phyloP scores from a whole-genome alignment of 92 coral and sea anemone species.

The Parazoanthus swiftii region DNA sequence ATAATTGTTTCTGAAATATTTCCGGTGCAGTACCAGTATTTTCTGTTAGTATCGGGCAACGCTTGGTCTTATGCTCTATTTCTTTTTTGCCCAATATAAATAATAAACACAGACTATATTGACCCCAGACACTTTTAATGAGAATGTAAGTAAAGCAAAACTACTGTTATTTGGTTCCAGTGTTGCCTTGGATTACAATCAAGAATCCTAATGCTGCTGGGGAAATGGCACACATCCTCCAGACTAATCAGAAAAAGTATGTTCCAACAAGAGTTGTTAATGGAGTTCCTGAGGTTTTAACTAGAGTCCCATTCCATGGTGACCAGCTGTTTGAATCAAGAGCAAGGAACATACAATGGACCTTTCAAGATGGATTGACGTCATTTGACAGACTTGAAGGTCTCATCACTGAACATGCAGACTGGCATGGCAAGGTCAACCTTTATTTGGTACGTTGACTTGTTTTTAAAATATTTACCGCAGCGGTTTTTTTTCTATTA shows the following conservation, averaged over 20 bases:
- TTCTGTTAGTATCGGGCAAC: too few species aligned
- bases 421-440: neutral
- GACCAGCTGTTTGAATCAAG: conserved; percentile 7
- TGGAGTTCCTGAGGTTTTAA: conserved; percentile 5
- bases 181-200: conserved; percentile 38
- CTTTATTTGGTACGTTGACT: too few species aligned
- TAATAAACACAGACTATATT: too few species aligned
- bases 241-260: conserved; percentile 25
- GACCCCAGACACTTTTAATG: too few species aligned
- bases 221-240: conserved; percentile 25
- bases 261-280: neutral
- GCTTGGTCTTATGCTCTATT: too few species aligned
- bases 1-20: too few species aligned
- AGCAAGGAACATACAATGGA: conserved; percentile 10
- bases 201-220: conserved; percentile 33
- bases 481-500: too few species aligned
- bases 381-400: neutral
- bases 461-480: too few species aligned
- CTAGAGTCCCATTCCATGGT: conserved; percentile 43
- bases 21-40: too few species aligned
- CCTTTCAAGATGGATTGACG: neutral
- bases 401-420: neutral
- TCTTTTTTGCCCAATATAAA: too few species aligned
- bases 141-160: too few species aligned
- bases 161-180: neutral